Conservation (phyloP, 2,888 invertebrate species). For the Euplexia lucipara region DNA sequence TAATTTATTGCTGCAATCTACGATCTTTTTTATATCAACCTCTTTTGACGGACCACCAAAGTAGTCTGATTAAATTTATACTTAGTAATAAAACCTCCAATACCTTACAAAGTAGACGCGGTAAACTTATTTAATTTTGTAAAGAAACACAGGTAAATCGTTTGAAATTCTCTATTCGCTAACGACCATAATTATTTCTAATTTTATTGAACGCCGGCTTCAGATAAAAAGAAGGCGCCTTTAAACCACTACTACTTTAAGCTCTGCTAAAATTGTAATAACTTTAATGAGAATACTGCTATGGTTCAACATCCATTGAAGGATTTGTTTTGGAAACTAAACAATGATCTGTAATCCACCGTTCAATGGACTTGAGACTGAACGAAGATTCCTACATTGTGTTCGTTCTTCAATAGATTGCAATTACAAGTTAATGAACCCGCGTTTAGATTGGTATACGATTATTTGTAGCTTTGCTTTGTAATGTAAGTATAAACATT, state of each 20-base stretch:
- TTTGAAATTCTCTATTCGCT: conserved; percentile 57
- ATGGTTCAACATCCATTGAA: conserved; percentile 13
- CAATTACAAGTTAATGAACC: conserved; percentile 62
- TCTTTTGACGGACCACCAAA: conserved; percentile 44
- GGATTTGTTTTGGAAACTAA: not conserved
- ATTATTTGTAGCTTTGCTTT: conserved; percentile 52
- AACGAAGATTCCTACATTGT: not conserved
- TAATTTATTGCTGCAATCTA: conserved; percentile 13
- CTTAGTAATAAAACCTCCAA: conserved; percentile 43
- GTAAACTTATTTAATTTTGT: conserved; percentile 49
- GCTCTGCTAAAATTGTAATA: conserved; percentile 4
- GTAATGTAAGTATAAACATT: conserved; percentile 37
- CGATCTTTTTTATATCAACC: conserved; percentile 15
- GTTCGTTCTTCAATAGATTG: conserved; percentile 36
- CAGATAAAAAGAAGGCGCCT: conserved; percentile 72
- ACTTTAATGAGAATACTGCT: not conserved
- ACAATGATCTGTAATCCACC: accelerated
- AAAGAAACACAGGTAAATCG: conserved; percentile 47
- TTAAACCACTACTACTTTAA: conserved; percentile 47
- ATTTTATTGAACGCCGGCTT: conserved; percentile 67
- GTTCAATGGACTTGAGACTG: conserved; percentile 3
- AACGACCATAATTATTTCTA: conserved; percentile 73
- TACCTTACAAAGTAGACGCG: conserved; percentile 28
- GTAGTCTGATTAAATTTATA: conserved; percentile 32
- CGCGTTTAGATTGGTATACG: conserved; percentile 52